Base-by-base conservation (phyloP, 2,797 vertebrate genomes). In the Acanthiza pusilla region DNA sequence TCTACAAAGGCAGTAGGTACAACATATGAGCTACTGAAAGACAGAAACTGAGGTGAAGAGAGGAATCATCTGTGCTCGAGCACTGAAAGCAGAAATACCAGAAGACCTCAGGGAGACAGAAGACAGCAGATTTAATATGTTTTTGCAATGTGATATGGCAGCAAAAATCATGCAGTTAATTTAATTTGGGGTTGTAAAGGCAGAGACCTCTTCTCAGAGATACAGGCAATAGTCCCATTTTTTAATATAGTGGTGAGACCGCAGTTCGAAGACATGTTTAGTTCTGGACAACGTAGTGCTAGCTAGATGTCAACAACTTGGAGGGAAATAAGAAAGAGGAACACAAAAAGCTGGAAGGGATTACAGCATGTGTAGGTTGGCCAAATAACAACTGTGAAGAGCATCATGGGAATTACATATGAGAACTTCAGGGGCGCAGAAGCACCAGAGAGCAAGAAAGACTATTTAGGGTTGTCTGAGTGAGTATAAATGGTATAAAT, bases 171-270 rank as follows among this genome's bases (percentile, higher is more conserved):
- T 91, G 94, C 88, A 89, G 88, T 89, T 96, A 95, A 96, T 96
- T 97, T 95, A 96, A 96, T 97, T 96, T 96, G 85, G 95, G 80
- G 88, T 95, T 96, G 96, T 96, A 95, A 95, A 96, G 91, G 94
- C 85, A 96, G 83, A 94, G 92, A 95, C 93, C 93, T 94, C 85
- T 94, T 95, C 92, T 91, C 60, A 58, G 71, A 91, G 83, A 93
- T 66, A 96, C 2, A 94, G 94, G 85, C 85, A 85, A 45, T 58
- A 95, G 96, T 96, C 85, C 74, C 43, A 76, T 85, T 95, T 96
- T 96, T 96, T 96, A 97, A 96, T 96, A 94, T 95, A 95, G 89
- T 10, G 34, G 71, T 86, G 83, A 92, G 89, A 95, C 92, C 18
- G 1, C 82, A 76, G 73, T 93, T 94, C 34, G 63, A 96, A 93